A percentile compares a stretch with the other conserved stretches of the same genome.
Evolutionary conservation across 1,140 invertebrate species (phyloP).

Genomic region (Tetramorium alpestre): DNA sequence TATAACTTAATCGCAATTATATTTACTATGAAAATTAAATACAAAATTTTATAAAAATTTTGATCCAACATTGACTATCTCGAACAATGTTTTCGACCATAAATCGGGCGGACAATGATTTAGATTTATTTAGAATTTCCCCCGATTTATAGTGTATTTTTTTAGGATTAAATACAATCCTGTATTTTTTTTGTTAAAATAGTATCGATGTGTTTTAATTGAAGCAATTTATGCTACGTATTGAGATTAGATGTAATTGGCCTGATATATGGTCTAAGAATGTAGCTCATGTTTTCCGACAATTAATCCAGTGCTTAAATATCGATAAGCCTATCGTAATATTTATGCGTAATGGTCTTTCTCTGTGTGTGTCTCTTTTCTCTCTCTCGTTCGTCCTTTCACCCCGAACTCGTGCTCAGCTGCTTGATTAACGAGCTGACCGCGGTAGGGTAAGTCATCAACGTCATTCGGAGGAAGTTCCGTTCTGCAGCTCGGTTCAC

Average conservation of each 20-base stretch:
- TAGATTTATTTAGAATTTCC: background rate
- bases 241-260: background rate
- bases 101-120: conserved; percentile 2
- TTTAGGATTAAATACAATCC: background rate
- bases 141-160: background rate
- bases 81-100: conserved; percentile 4
- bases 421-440: conserved; percentile 94
- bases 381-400: conserved; percentile 88
- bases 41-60: background rate
- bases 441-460: conserved; percentile 92
- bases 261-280: conserved; percentile 31
- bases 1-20: background rate
- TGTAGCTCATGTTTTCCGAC: conserved; percentile 19
- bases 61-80: conserved; percentile 65
- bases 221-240: background rate
- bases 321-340: conserved; percentile 65
- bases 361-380: conserved; percentile 86
- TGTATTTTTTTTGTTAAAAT: background rate
- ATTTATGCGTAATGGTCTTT: conserved; percentile 86
- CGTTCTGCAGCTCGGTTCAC: conserved; percentile 75
- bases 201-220: background rate
- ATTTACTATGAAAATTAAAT: background rate
- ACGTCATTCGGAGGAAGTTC: conserved; percentile 74
- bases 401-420: conserved; percentile 89
- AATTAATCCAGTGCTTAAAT: conserved; percentile 58